These are phyloP conservation scores for Meleagris gallopavo DNA, from an alignment of 2,113 vertebrate genomes.

Conservation along the genomic window DNA sequence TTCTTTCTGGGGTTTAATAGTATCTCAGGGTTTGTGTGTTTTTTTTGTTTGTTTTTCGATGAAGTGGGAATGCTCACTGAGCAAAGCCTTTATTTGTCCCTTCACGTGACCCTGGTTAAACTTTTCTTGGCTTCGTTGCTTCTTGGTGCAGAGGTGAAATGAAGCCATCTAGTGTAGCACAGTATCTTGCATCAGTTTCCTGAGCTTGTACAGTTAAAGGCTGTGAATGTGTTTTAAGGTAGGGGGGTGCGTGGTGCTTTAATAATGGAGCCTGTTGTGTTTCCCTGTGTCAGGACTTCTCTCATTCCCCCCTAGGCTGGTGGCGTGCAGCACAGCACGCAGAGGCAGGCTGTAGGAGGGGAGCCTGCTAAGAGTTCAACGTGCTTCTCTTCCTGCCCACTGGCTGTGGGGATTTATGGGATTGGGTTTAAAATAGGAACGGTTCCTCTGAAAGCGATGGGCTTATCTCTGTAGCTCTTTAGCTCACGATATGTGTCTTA, in stretches of 20 bases:
- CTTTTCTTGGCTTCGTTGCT: not conserved
- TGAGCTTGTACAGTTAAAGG: not conserved
- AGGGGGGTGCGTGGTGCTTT: not conserved
- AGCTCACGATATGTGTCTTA: constrained; percentile 38
- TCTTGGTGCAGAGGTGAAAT: not conserved
- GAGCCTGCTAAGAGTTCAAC: not conserved
- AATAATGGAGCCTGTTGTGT: not conserved
- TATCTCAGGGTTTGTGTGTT: not conserved
- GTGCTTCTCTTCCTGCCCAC: not conserved
- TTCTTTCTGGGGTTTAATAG: not conserved
- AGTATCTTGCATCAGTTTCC: not conserved
- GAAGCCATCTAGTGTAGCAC: not conserved
- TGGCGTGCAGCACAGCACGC: not conserved
- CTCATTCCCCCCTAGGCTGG: not conserved
- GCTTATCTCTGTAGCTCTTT: constrained; percentile 60
- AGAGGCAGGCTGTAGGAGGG: constrained; percentile 10
- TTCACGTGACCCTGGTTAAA: not conserved
- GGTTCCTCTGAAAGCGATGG: constrained; percentile 55
- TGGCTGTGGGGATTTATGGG: constrained; percentile 47
- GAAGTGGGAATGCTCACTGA: not conserved
- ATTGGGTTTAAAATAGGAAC: constrained; percentile 62
- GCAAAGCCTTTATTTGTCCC: not conserved
- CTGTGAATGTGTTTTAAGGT: not conserved
- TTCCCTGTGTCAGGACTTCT: not conserved
- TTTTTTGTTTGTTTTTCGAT: not conserved